These are phyloP conservation scores for Noctua comes DNA, from an alignment of 2,888 invertebrate genomes.

Conservation along the genomic window DNA sequence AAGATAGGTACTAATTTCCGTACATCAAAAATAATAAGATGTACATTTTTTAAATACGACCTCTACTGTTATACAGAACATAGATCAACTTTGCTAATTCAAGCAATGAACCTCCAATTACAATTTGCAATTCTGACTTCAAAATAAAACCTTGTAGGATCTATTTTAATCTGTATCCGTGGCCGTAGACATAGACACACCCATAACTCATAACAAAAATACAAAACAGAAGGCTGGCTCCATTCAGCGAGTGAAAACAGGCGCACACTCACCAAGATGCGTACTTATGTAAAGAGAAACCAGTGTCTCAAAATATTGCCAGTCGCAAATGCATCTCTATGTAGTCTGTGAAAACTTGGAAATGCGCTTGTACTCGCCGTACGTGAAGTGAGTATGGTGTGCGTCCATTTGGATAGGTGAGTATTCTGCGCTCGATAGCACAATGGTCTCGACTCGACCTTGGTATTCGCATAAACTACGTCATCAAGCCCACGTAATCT, in stretches of 20 bases:
- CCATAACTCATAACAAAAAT: not conserved
- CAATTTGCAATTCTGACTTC: not conserved
- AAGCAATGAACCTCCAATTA: slow-evolving; percentile 2
- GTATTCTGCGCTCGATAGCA: not conserved
- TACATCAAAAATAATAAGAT: not conserved
- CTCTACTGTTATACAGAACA: not conserved
- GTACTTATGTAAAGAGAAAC: not conserved
- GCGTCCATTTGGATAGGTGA: not conserved
- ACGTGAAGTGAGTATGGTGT: not conserved
- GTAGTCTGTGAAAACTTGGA: not conserved
- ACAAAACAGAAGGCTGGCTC: not conserved
- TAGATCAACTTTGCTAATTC: not conserved
- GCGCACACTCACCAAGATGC: not conserved
- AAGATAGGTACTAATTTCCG: not conserved
- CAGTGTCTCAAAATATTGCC: not conserved
- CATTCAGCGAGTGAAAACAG: not conserved
- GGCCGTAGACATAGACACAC: slow-evolving; percentile 22
- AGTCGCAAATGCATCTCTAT: not conserved
- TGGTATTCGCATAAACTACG: slow-evolving; percentile 23
- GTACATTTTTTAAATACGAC: slow-evolving; percentile 2
- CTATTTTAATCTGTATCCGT: slow-evolving; percentile 10
- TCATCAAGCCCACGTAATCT: slow-evolving; percentile 21
- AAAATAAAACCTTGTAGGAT: slow-evolving; percentile 27
- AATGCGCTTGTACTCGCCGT: not conserved
- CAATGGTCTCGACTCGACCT: slow-evolving; percentile 32